A percentile compares a stretch with the other conserved stretches of the same genome.
Conservation (phyloP, 92 coral and sea anemone species). For the Epizoanthus stellaris region DNA sequence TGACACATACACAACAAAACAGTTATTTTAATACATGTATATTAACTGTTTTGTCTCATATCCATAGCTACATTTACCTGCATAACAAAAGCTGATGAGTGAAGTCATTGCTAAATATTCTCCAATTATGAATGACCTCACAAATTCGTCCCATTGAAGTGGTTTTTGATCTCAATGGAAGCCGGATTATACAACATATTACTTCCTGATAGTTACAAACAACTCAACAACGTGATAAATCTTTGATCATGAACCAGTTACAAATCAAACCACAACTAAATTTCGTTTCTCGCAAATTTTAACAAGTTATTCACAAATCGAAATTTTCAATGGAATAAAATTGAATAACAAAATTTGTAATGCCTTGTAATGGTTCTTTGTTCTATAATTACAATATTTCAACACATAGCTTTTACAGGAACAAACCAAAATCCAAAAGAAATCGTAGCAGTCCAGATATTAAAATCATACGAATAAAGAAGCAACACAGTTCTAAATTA, state of each 20-base stretch:
- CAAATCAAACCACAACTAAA: background rate
- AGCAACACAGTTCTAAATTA: background rate
- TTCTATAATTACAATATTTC: background rate
- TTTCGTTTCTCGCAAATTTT: background rate
- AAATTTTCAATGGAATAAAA: background rate
- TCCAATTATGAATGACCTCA: constrained; percentile 14
- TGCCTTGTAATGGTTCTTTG: background rate
- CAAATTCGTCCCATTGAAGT: constrained; percentile 1
- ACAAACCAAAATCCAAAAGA: constrained; percentile 8
- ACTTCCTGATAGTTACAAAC: constrained; percentile 6
- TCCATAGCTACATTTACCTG: constrained; percentile 21
- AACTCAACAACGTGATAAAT: background rate
- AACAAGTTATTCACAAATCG: background rate
- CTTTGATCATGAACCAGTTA: background rate
- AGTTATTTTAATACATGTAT: background rate
- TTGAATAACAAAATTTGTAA: background rate
- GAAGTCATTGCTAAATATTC: constrained; percentile 15
- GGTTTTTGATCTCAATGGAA: constrained; percentile 9
- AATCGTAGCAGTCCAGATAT: background rate
- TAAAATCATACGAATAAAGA: background rate
- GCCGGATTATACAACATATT: background rate
- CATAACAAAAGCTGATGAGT: background rate
- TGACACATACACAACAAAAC: background rate
- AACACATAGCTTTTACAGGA: background rate
- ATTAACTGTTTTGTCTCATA: constrained; percentile 5